Percentiles rank a stretch among this genome's conserved stretches.
Conservation (phyloP, 2,888 invertebrate species). For the Tillus elongatus region DNA sequence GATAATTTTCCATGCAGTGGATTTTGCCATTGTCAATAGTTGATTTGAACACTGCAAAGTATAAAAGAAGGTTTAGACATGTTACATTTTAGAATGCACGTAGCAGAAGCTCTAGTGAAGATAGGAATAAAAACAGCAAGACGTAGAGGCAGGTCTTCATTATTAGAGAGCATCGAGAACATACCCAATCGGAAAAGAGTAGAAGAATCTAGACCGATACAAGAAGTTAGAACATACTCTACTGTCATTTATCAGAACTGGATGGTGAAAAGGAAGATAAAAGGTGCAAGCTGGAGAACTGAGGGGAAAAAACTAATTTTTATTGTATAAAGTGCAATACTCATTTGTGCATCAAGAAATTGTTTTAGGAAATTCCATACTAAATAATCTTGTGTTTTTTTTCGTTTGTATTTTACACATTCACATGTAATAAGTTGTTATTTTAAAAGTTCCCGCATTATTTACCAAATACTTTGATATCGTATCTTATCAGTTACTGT, state of each 20-base stretch:
- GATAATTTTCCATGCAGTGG: conserved; percentile 17
- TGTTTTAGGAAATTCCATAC: neutral
- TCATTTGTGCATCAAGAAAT: no score
- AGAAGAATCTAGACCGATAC: neutral
- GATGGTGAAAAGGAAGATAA: conserved; percentile 2
- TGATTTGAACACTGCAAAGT: no score
- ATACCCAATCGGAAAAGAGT: neutral
- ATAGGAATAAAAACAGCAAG: neutral
- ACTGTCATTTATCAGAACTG: neutral
- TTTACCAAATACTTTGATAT: no score
- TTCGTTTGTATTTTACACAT: no score
- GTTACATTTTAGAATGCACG: conserved; percentile 11
- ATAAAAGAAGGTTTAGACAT: conserved; percentile 12
- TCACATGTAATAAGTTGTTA: no score
- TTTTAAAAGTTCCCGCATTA: no score
- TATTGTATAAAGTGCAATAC: no score
- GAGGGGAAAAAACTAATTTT: conserved; percentile 1
- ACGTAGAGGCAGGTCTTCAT: neutral
- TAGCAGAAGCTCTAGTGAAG: conserved; percentile 4
- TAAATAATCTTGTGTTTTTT: conserved; percentile 1
- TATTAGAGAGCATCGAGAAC: neutral
- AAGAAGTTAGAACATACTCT: neutral
- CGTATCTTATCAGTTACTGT: no score
- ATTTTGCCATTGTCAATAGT: conserved; percentile 17
- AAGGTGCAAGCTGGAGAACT: conserved; percentile 1